These are phyloP conservation scores for Frankliniella fusca DNA, from an alignment of 2,888 invertebrate genomes.

Conservation along the genomic window DNA sequence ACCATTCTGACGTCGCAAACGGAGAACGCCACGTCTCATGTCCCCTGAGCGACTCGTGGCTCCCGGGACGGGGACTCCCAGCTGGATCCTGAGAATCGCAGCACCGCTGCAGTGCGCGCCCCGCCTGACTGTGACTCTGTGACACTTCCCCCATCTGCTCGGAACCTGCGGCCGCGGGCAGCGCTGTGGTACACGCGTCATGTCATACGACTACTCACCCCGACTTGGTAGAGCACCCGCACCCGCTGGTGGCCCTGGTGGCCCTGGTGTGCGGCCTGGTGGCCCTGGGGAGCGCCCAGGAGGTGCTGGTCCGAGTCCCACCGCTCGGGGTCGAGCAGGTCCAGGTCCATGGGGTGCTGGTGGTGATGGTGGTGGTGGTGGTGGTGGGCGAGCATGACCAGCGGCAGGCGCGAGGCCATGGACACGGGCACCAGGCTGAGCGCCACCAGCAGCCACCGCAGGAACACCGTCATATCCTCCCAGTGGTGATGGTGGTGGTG, in stretches of 20 bases:
- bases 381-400: constrained; percentile 40
- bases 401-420: constrained; percentile 38
- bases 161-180: no score
- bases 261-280: constrained; percentile 31
- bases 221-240: constrained; percentile 66
- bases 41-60: no score
- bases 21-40: no score
- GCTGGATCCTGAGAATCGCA: no score
- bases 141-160: no score
- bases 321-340: constrained; percentile 30
- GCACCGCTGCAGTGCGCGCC: background rate
- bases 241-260: constrained; percentile 52
- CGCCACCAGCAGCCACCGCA: constrained; percentile 35
- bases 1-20: no score
- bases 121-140: background rate
- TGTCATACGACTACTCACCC: constrained; percentile 62
- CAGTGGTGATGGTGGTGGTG: constrained; percentile 47
- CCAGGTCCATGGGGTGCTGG: constrained; percentile 32
- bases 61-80: no score
- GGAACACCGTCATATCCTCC: constrained; percentile 37
- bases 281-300: no score
- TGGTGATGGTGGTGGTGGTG: constrained; percentile 36
- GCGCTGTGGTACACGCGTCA: no score
- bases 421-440: constrained; percentile 31
- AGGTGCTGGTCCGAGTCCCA: background rate